phyloP scores from a whole-genome alignment of 2,113 vertebrate genomes.

The Typhlomys cinereus region DNA sequence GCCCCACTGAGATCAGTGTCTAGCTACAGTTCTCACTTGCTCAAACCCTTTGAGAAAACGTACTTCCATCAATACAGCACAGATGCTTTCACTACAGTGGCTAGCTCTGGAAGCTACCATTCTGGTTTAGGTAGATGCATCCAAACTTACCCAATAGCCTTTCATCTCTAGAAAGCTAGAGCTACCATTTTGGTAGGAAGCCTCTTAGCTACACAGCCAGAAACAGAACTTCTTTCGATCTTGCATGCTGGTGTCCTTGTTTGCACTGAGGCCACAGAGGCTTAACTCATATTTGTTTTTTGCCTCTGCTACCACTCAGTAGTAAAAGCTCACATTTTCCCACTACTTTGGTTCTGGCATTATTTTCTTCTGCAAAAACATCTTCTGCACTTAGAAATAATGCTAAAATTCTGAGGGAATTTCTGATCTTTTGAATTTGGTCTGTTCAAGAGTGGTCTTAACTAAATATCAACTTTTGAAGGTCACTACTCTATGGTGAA shows the following conservation, averaged over 20 bases:
- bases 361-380: constrained; percentile 53
- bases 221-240: constrained; percentile 8
- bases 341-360: constrained; percentile 5
- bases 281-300: constrained; percentile 43
- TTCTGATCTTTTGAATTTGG: constrained; percentile 40
- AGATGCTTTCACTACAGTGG: not conserved
- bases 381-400: constrained; percentile 28
- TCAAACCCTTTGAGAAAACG: constrained; percentile 30
- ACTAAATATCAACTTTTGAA: not conserved
- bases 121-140: too few relatives aligned
- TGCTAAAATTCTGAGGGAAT: constrained; percentile 44
- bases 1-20: not conserved
- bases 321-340: constrained; percentile 37
- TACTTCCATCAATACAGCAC: not conserved
- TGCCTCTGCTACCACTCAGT: not conserved
- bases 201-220: not conserved
- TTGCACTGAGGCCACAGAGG: constrained; percentile 11
- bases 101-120: not conserved
- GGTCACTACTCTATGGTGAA: not conserved
- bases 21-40: not conserved
- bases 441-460: constrained; percentile 1
- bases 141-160: too few relatives aligned
- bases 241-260: constrained; percentile 53
- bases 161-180: too few relatives aligned
- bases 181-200: not conserved